phyloP scores from a whole-genome alignment of 2,888 invertebrate genomes.

The Halictus ligatus region DNA sequence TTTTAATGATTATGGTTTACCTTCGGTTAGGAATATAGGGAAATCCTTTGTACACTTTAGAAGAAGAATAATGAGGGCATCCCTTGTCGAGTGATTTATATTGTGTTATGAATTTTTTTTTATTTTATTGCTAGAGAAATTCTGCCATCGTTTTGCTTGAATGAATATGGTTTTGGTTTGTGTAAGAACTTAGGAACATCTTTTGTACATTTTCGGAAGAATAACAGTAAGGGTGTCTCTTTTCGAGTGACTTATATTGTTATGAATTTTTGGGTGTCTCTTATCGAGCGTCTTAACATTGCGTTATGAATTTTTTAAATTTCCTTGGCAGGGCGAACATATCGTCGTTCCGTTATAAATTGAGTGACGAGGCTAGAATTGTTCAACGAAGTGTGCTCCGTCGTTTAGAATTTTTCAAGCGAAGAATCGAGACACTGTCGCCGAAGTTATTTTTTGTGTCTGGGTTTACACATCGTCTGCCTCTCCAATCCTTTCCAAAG shows the following conservation, averaged over 20 bases:
- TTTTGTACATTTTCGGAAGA: too few species aligned
- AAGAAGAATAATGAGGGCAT: too few species aligned
- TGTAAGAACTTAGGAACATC: too few species aligned
- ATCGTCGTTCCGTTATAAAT: not conserved
- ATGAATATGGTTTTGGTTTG: too few species aligned
- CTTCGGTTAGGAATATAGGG: too few species aligned
- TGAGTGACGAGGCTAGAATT: not conserved
- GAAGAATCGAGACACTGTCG: too few species aligned
- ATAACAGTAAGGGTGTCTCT: not conserved
- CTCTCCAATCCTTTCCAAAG: slow-evolving; percentile 33
- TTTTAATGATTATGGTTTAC: too few species aligned
- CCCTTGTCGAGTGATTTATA: too few species aligned
- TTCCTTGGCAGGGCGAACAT: not conserved
- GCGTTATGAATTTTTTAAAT: not conserved
- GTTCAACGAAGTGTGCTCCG: not conserved
- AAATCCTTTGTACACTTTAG: too few species aligned
- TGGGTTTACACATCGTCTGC: slow-evolving; percentile 11
- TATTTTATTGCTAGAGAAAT: too few species aligned
- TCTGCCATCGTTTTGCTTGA: too few species aligned
- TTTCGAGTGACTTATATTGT: not conserved
- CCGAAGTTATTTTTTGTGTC: not conserved
- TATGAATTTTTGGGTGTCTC: not conserved
- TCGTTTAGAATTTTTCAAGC: not conserved
- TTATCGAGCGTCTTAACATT: not conserved
- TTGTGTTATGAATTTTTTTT: too few species aligned